These are phyloP conservation scores for Charina bottae DNA, from an alignment of 2,113 vertebrate species.

Conservation along the genomic window DNA sequence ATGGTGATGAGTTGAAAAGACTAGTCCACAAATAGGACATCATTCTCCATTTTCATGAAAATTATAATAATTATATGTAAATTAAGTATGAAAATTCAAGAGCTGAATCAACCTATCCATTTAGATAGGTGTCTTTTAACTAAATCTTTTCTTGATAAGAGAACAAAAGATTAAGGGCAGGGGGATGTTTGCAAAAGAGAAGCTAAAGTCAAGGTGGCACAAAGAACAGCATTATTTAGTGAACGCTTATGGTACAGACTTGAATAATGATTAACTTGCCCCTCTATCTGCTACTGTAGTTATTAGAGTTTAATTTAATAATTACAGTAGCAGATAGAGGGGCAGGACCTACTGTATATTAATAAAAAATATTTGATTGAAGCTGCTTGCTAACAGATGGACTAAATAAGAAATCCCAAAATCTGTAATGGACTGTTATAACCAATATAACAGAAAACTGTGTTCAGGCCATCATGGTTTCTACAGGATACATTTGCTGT, in stretches of 20 bases:
- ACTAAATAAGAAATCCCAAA: not conserved
- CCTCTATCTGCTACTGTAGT: not conserved
- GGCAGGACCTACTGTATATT: not conserved
- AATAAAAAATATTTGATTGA: conserved; percentile 23
- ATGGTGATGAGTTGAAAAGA: not conserved
- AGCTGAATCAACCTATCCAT: not conserved
- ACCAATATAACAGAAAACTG: not conserved
- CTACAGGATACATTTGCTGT: not conserved
- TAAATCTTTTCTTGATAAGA: not conserved
- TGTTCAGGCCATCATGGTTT: not conserved
- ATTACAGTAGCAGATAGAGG: conserved; percentile 2
- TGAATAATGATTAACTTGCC: not conserved
- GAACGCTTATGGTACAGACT: not conserved
- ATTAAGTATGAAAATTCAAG: not conserved
- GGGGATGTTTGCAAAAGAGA: not conserved
- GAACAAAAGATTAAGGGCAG: too few species aligned
- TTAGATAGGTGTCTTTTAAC: not conserved
- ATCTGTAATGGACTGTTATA: not conserved
- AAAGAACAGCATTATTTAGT: not conserved
- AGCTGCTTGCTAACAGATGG: conserved; percentile 11
- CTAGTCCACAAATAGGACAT: not conserved
- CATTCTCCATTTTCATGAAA: not conserved
- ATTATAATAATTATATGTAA: not conserved
- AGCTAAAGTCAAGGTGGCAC: not conserved
- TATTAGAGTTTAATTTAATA: conserved; percentile 7